A percentile compares a stretch with the other conserved stretches of the same genome.
Evolutionary conservation across 2,888 invertebrate species (phyloP).

Genomic region (Globia sparganii): DNA sequence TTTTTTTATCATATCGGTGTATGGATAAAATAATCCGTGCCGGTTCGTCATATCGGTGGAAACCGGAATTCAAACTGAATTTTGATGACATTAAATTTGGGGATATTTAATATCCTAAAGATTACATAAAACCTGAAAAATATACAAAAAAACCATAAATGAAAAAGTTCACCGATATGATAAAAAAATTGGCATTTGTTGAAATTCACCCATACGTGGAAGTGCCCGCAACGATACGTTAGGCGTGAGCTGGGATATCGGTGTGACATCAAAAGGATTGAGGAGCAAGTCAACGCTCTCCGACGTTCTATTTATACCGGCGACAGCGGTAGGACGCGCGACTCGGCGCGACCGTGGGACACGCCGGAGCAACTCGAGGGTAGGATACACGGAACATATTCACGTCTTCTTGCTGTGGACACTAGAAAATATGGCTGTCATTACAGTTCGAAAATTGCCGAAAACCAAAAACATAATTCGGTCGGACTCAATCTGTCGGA

Average conservation of each 20-base stretch:
- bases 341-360: neutral
- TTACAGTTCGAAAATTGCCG: no score
- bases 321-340: neutral
- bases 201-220: no score
- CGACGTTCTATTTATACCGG: constrained; percentile 33
- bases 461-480: neutral
- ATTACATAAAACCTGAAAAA: no score
- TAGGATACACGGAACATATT: neutral
- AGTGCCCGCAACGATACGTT: neutral
- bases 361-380: neutral
- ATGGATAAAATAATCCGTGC: no score
- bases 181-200: no score
- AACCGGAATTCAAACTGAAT: no score
- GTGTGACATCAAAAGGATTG: constrained; percentile 33
- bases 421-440: neutral
- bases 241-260: constrained; percentile 1
- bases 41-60: no score
- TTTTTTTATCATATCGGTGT: no score
- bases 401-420: neutral
- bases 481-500: neutral
- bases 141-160: no score
- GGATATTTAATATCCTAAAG: no score
- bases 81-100: no score
- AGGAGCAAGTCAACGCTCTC: constrained; percentile 47
- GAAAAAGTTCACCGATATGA: no score